These are phyloP conservation scores for Melierax canorus DNA, from an alignment of 2,113 vertebrate species.

Conservation along the genomic window DNA sequence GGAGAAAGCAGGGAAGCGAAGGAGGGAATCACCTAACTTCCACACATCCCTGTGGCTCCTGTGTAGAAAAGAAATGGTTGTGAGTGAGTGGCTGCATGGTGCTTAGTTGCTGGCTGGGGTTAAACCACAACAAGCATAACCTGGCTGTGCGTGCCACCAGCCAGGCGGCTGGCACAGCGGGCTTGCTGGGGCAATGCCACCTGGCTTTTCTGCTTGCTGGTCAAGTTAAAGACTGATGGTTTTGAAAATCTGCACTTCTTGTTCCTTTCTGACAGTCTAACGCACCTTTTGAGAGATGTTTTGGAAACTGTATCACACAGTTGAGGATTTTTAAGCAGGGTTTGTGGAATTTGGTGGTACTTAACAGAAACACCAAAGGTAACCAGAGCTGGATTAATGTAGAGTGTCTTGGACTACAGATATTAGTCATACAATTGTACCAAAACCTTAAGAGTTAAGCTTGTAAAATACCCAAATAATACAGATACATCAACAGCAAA, in stretches of 20 bases:
- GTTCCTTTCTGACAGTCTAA: background rate
- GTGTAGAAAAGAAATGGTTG: background rate
- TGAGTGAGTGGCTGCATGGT: too few species aligned
- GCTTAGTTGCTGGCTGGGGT: too few species aligned
- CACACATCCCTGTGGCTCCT: background rate
- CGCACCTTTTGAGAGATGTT: background rate
- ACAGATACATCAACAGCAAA: background rate
- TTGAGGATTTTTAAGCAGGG: background rate
- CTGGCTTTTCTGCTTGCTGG: fast-evolving
- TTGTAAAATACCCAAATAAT: background rate
- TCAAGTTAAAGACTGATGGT: background rate
- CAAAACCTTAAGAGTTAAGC: background rate
- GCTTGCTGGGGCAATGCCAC: background rate
- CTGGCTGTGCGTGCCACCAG: fast-evolving
- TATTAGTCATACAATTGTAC: background rate
- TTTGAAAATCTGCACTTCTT: background rate
- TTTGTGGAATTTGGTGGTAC: background rate
- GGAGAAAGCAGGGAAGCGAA: background rate
- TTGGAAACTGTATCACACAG: background rate
- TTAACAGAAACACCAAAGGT: background rate
- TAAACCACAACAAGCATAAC: background rate
- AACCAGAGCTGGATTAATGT: background rate
- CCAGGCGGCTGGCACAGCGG: fast-evolving
- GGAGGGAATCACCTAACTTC: background rate
- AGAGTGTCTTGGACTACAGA: background rate